Evolutionary conservation across 1,140 invertebrate genomes (phyloP), one percentile per base, ranked within the genome.

Genomic region (Hyposmocoma kahamanoa): DNA sequence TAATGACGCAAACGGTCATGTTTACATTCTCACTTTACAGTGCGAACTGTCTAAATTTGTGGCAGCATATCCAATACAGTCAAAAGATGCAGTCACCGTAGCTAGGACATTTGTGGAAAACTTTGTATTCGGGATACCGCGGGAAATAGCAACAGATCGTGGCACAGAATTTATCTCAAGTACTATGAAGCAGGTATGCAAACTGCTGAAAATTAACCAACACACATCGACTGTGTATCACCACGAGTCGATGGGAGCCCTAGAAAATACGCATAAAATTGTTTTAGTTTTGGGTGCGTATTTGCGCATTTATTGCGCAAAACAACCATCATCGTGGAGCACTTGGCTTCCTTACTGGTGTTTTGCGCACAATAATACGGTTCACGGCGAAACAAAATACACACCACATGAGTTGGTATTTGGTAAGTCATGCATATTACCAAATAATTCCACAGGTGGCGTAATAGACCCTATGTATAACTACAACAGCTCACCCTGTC

Each of bases 391-490:
- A 2, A 38, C 34, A 10, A 15, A 19, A 17, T 38, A 38, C 9
- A 38, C 34, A 2, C n/a, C 34, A 3, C 19, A 17, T 17, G 34
- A 38, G 17, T 17, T 38, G 1, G 34, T 38, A 17, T 38, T 38
- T 17, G 34, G 34, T 13, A n/a, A 38, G 19, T n/a, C 19, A 10
- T 38, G 34, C 19, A 15, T n/a, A 8, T 17, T 38, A 13, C 34
- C 34, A 13, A 38, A 19, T 38, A 38, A 38, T 38, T 38, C n/a
- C n/a, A n/a, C 19, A 19, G 1, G 34, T 38, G 19, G 8, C 9
- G 19, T 17, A 17, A 9, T 46, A 24, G 47, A 49, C n/a, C 52
- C 52, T 32, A 26, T 54, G 1, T 54, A 54, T 46, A 54, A 54
- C 28, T 22, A 4, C 18, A 42, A 54, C 22, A 19, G 32, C 43